Evolutionary conservation across 2,888 invertebrate species (phyloP), one percentile per base, ranked within the genome.

Genomic region (Dugesia japonica): DNA sequence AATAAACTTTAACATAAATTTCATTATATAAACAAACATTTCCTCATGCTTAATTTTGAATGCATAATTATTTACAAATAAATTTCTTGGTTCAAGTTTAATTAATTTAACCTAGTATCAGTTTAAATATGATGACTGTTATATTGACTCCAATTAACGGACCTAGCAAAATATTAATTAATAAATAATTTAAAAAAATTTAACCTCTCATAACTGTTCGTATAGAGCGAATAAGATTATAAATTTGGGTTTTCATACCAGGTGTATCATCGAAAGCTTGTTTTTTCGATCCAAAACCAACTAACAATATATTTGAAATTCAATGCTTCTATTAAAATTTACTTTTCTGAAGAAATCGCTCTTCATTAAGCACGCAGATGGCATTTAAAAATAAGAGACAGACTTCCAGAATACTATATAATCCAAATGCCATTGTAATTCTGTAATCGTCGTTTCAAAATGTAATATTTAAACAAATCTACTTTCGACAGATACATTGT

Each of bases 181-280:
- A 17, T 13, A 38, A 38, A 56, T 56, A 56, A n/a, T 56, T 56
- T 23, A 56, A 56, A 56, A 7, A 7, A 56, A 56, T 13, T 13
- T 9, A n/a, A 97, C 97, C 92, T 88, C 94, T 90, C 82, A 92
- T 92, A n/a, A 97, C 95, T 78, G 94, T 97, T 82, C 94, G 88
- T 80, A 97, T 93, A 0, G 97, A 94, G 82, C 92, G 88, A 33
- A 97, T 89, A 77, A 97, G 87, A 85, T 93, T 92, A 79, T 95
- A 87, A 74, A 92, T 86, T 86, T 95, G 94, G 75, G 90, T 89
- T 85, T 93, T 95, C 1, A 90, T 88, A 88, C 82, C 89, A 0
- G 92, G 84, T 42, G 83, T 89, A 82, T 94, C 91, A 56, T 91
- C 92, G 85, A 91, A 94, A 13, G 92, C 92, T 85, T 91, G 90